These are phyloP conservation scores for Danio choprae DNA, from an alignment of 2,797 vertebrate species.

Conservation along the genomic window DNA sequence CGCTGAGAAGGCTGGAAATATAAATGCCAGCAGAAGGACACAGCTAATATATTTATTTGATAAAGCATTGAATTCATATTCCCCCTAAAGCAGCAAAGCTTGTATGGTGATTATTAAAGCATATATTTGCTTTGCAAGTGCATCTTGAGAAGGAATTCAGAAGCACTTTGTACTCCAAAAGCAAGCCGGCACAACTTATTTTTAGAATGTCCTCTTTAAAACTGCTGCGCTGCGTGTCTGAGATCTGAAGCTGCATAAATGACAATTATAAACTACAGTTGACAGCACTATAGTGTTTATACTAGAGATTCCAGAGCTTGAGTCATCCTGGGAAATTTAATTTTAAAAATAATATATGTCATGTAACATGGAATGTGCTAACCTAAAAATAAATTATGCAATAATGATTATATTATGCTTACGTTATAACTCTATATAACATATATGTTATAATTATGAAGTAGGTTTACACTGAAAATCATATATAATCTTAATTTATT, in stretches of 20 bases:
- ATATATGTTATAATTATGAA: too few species aligned
- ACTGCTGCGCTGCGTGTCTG: slow-evolving; percentile 8
- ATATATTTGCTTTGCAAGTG: neutral
- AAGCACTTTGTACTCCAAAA: neutral
- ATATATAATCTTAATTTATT: too few species aligned
- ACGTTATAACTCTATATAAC: too few species aligned
- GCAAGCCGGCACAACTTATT: neutral
- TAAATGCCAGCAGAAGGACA: neutral
- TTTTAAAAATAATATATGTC: too few species aligned
- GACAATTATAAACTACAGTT: neutral
- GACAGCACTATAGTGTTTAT: neutral
- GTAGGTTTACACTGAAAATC: too few species aligned
- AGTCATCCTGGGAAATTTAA: neutral
- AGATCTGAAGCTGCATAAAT: slow-evolving; percentile 3
- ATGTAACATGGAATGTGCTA: too few species aligned
- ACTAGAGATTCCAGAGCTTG: neutral
- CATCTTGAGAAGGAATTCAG: neutral
- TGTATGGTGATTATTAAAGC: neutral
- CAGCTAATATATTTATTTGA: slow-evolving; percentile 19
- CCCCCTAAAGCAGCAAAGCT: slow-evolving; percentile 1
- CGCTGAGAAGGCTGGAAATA: slow-evolving; percentile 10
- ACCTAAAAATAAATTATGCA: too few species aligned
- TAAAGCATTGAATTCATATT: neutral
- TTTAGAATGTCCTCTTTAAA: slow-evolving; percentile 12
- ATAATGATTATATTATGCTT: too few species aligned